Evolutionary conservation across 2,113 vertebrate genomes (phyloP), one percentile per base, ranked within the genome.

Genomic region (Coptodon rendalli): DNA sequence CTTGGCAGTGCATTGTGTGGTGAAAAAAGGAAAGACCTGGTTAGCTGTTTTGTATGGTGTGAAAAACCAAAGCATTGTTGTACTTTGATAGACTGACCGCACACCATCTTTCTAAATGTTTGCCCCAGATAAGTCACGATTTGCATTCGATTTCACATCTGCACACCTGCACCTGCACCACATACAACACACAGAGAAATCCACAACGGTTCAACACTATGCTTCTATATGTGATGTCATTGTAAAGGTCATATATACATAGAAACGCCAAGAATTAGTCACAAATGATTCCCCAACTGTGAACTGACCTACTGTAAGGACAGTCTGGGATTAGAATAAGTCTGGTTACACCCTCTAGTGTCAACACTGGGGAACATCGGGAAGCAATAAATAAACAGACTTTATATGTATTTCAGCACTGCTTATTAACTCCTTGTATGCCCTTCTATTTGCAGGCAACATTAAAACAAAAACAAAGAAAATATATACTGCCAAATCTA

Each of bases 331-430:
- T 85, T 50, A 88, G 87, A 91, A 85, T 27, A 9, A 78, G 81
- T 81, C 83, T 43, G 73, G 76, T 59, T 89, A 3, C 17, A 68
- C 95, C 93, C 92, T 94, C 96, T 95, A 86, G 93, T 95, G 96
- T 81, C 79, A 36, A 59, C 9, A 84, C 3, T 38, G 31, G 29
- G 50, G 57, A 91, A 73, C 52, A 43, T 5, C 43, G 22, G 40
- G 6, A 40, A 73, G n/a, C 24, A n/a, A 38, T 14, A 3, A 63
- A 53, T 22, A 34, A 48, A 24, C 6, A 63, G 24, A 31, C 10
- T 7, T 61, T 14, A 63, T 19, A 61, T 59, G 54, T 4, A 80
- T n/a, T 1, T 80, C 34, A 56, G 31, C 5, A 80, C 34, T 59
- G 53, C 79, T 59, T 43, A 40, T 29, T 57, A 43, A 59, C 12